Conservation (phyloP, 2,797 vertebrate genomes). For the Lates japonicus region DNA sequence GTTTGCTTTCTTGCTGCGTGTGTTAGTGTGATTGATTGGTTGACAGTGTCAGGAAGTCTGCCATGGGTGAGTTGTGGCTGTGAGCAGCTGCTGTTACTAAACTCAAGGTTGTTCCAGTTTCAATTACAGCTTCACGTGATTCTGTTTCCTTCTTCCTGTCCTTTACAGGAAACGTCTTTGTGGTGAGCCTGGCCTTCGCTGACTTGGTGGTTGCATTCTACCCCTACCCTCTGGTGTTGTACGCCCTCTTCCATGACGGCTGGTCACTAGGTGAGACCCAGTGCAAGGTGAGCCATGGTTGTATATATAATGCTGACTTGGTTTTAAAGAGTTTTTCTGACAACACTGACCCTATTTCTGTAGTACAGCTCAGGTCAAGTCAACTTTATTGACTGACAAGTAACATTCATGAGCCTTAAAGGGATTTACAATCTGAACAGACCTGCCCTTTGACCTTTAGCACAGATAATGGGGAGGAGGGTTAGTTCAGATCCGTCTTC, state of each 20-base stretch:
- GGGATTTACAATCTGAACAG: neutral
- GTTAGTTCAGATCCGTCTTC: too few relatives aligned
- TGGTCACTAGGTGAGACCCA: conserved; percentile 90
- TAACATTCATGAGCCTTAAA: neutral
- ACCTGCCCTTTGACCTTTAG: neutral
- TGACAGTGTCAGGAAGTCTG: neutral
- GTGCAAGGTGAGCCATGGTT: conserved; percentile 84
- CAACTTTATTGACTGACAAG: neutral
- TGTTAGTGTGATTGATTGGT: conserved; percentile 13
- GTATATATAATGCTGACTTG: neutral
- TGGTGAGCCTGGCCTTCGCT: conserved; percentile 91
- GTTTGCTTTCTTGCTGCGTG: neutral
- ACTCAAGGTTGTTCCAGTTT: neutral
- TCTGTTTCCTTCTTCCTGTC: conserved; percentile 19
- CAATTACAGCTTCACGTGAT: neutral
- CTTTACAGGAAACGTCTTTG: conserved; percentile 89
- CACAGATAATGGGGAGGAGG: neutral
- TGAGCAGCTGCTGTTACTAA: neutral
- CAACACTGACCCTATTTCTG: neutral
- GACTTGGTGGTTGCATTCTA: conserved; percentile 92
- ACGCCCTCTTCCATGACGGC: conserved; percentile 89
- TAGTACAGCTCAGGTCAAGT: neutral
- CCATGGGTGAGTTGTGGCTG: neutral
- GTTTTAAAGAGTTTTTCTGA: neutral
- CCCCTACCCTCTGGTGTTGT: conserved; percentile 90